Percentiles rank a stretch among this genome's conserved stretches.
Conservation (phyloP, 64 coral and sea anemone genomes). For the Trachythela sp. region DNA sequence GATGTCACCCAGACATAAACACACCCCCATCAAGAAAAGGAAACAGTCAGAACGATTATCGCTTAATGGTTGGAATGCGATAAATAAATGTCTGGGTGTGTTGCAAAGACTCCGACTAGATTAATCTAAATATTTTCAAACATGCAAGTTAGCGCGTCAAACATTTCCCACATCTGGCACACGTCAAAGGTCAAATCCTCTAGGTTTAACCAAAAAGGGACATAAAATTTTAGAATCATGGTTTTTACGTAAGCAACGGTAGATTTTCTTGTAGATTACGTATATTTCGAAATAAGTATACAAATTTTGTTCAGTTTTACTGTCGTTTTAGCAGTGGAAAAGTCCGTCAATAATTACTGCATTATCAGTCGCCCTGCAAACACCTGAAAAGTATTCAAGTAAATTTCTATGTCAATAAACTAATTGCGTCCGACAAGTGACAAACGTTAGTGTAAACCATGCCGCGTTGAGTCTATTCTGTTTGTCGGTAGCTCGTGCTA, state of each 20-base stretch:
- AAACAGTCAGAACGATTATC: slow-evolving; percentile 23
- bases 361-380: background rate
- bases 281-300: too few species aligned
- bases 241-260: background rate
- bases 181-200: background rate
- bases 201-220: background rate
- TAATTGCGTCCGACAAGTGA: background rate
- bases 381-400: slow-evolving; percentile 6
- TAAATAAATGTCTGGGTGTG: background rate
- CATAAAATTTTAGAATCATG: background rate
- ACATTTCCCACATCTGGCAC: background rate
- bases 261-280: background rate
- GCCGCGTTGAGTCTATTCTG: background rate
- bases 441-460: background rate
- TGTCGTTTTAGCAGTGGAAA: too few species aligned
- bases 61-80: slow-evolving; percentile 21
- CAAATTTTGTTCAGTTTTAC: too few species aligned
- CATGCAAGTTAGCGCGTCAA: background rate
- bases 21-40: background rate
- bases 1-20: background rate
- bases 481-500: background rate
- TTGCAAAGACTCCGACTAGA: background rate
- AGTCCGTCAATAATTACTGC: too few species aligned
- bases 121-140: background rate
- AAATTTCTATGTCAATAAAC: background rate